A percentile compares a stretch with the other conserved stretches of the same genome.
phyloP scores from a whole-genome alignment of 2,888 invertebrate species.

The Limenitis camilla region DNA sequence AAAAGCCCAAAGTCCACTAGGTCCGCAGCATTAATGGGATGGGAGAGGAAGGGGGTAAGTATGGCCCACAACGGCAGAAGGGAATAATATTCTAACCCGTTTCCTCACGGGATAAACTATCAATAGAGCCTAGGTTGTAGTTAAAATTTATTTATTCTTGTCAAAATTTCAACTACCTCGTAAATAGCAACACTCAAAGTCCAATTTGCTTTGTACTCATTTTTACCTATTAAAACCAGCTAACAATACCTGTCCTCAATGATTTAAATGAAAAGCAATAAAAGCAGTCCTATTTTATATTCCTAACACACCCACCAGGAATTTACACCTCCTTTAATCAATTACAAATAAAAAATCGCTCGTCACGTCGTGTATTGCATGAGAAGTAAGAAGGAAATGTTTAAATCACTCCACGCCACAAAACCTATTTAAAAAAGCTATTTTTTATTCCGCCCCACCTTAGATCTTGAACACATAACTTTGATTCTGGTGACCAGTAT shows the following conservation, averaged over 20 bases:
- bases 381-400: conserved; percentile 51
- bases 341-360: conserved; percentile 65
- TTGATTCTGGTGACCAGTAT: conserved; percentile 27
- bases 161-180: too few species aligned
- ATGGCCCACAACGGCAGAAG: too few species aligned
- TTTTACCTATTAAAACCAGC: neutral
- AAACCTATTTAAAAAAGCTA: conserved; percentile 68
- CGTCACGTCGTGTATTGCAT: conserved; percentile 60
- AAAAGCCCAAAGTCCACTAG: too few species aligned
- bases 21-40: too few species aligned
- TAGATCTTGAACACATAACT: conserved; percentile 38
- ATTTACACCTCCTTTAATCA: conserved; percentile 59
- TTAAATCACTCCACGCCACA: conserved; percentile 67
- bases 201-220: too few species aligned
- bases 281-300: conserved; percentile 29
- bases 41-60: too few species aligned
- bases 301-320: conserved; percentile 55
- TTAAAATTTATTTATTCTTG: too few species aligned
- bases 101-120: too few species aligned
- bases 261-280: conserved; percentile 15
- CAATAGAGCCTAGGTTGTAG: too few species aligned
- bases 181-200: too few species aligned
- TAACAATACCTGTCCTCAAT: neutral
- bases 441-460: conserved; percentile 54
- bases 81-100: too few species aligned